Evolutionary conservation across 2,113 vertebrate species (phyloP), one percentile per base, ranked within the genome.

Genomic region (Dasypus novemcinctus): DNA sequence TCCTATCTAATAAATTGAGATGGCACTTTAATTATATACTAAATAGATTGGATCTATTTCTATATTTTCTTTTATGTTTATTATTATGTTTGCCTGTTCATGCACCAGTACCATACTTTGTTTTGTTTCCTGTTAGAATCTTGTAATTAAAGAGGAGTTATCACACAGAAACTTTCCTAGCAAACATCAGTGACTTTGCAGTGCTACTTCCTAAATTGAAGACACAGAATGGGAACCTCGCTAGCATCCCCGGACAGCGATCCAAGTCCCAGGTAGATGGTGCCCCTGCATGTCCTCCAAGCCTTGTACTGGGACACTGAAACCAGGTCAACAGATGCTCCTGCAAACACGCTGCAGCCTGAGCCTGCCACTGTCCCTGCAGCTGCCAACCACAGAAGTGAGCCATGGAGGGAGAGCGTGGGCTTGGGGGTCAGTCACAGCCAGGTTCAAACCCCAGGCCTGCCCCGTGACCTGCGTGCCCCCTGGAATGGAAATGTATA

Each of bases 101-200:
- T 61, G 20, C 5, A 52, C 11, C 36, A 80, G 66, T 36, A 72
- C 27, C 29, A n/a, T 3, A 84, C 69, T 13, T 71, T 61, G 4
- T 33, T 76, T 49, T 49, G 46, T 49, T 49, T 49, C 46, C 27
- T 57, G 54, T 23, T 59, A 12, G 13, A 68, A 74, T 13, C 25
- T 52, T 46, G 72, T 89, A 69, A 87, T 66, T 90, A 87, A 86
- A 81, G 38, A 91, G 41, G 33, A 91, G 63, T 59, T 66, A 72
- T 57, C 54, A 41, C 29, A 54, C 15, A 3, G 59, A 76, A 78
- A 82, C 78, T 78, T 68, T 78, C 41, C 0, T 1, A 69, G 41
- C 5, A 49, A 49, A 49, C 46, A 11, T 49, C 46, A 49, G 46
- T 49, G 46, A 11, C 46, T 49, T 49, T 49, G 46, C 68, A 80